phyloP scores from a whole-genome alignment of 2,888 invertebrate species.

The Gastracanthus pulcherrimus region DNA sequence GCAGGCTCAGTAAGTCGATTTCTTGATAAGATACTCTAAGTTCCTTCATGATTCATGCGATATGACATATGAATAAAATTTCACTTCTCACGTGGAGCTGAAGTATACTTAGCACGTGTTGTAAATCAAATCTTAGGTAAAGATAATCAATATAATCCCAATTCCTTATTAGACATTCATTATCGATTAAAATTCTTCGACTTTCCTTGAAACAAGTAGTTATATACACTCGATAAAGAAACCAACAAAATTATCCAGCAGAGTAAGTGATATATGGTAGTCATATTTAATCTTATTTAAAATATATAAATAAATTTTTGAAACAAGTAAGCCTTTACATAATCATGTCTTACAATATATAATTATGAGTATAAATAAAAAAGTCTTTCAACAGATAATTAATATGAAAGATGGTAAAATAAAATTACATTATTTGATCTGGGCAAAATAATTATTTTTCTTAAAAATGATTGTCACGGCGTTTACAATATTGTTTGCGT shows the following conservation, averaged over 20 bases:
- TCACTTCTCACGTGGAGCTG: conserved; percentile 12
- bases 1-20: not conserved
- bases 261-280: too few relatives aligned
- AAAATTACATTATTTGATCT: too few relatives aligned
- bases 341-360: too few relatives aligned
- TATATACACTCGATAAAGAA: not conserved
- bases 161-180: conserved; percentile 43
- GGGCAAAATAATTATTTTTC: too few relatives aligned
- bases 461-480: too few relatives aligned
- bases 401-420: too few relatives aligned
- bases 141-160: conserved; percentile 41
- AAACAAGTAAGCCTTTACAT: too few relatives aligned
- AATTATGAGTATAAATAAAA: too few relatives aligned
- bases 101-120: not conserved
- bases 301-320: not conserved
- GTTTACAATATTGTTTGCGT: too few relatives aligned
- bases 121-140: conserved; percentile 41
- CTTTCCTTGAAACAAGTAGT: conserved; percentile 21
- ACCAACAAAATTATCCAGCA: not conserved
- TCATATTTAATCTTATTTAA: too few relatives aligned
- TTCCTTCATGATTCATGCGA: not conserved
- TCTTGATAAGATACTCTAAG: conserved; percentile 24
- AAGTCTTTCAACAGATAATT: too few relatives aligned
- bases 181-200: conserved; percentile 2
- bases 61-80: conserved; percentile 23